phyloP scores from a whole-genome alignment of 2,888 invertebrate genomes.

The Ectemnius cavifrons region DNA sequence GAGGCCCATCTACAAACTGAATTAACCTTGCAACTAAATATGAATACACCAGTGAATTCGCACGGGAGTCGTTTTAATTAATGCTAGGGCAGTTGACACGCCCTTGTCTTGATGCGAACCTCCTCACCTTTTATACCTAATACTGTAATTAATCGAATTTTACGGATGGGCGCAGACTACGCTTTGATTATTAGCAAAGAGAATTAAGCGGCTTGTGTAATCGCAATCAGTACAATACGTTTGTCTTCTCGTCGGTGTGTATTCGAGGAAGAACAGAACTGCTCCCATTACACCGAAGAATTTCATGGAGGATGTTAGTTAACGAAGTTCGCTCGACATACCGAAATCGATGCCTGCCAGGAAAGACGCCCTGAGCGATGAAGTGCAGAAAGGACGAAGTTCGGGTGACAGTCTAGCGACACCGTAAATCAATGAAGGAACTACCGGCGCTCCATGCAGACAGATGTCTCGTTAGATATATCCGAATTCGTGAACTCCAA shows the following conservation, averaged over 20 bases:
- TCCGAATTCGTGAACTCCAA: background rate
- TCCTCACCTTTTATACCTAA: background rate
- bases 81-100: background rate
- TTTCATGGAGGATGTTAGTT: slow-evolving; percentile 37
- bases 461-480: slow-evolving; percentile 17
- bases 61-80: background rate
- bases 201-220: background rate
- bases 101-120: background rate
- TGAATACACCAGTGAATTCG: background rate
- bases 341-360: slow-evolving; percentile 24
- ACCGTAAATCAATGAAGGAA: slow-evolving; percentile 33
- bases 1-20: background rate
- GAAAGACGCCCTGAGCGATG: background rate
- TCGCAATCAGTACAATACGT: slow-evolving; percentile 15
- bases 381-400: slow-evolving; percentile 17
- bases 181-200: background rate
- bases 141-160: background rate
- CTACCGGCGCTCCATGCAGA: slow-evolving; percentile 1
- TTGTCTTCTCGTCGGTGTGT: slow-evolving; percentile 1
- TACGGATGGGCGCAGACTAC: background rate
- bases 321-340: slow-evolving; percentile 32
- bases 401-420: slow-evolving; percentile 26
- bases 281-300: slow-evolving; percentile 28
- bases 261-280: background rate
- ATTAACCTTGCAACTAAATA: background rate